Conservation (phyloP, 2,797 vertebrate genomes). For the Silurus aristotelis region DNA sequence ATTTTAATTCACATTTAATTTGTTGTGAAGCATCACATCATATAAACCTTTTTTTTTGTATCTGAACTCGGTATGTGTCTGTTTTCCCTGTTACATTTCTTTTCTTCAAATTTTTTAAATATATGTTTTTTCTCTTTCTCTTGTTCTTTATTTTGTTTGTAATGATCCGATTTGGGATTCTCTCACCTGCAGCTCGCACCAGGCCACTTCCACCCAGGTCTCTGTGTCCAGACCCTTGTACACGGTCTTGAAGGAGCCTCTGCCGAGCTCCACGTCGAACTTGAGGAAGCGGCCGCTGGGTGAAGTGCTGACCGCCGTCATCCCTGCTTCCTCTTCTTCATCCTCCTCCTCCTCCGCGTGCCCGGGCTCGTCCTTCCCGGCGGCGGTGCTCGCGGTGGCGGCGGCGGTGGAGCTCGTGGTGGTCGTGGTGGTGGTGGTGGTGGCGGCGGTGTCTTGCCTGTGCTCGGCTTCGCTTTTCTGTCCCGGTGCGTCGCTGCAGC, state of each 20-base stretch:
- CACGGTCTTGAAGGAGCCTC: constrained; percentile 97
- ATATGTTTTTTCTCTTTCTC: no score
- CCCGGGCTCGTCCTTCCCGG: neutral
- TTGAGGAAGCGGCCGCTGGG: constrained; percentile 94
- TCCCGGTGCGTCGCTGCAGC: constrained; percentile 57
- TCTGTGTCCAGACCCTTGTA: constrained; percentile 98
- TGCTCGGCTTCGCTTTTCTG: constrained; percentile 69
- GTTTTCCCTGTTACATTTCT: neutral
- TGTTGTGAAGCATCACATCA: neutral
- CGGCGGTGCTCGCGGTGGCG: constrained; percentile 10
- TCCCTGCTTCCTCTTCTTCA: constrained; percentile 93
- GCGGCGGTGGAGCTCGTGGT: neutral
- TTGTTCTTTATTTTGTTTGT: no score
- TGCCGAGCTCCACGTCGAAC: constrained; percentile 96
- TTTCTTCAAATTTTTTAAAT: neutral
- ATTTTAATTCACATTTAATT: neutral
- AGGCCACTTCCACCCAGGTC: constrained; percentile 97
- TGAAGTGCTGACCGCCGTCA: constrained; percentile 95
- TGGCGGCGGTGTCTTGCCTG: constrained; percentile 55
- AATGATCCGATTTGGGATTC: neutral
- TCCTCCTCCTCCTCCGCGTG: constrained; percentile 59
- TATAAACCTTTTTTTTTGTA: neutral
- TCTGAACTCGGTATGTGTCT: neutral
- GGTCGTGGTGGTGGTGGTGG: no score
- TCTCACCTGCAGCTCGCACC: constrained; percentile 98